Conservation (phyloP, 53 echinoderm and acorn worm species). For the Mesocentrotus franciscanus region DNA sequence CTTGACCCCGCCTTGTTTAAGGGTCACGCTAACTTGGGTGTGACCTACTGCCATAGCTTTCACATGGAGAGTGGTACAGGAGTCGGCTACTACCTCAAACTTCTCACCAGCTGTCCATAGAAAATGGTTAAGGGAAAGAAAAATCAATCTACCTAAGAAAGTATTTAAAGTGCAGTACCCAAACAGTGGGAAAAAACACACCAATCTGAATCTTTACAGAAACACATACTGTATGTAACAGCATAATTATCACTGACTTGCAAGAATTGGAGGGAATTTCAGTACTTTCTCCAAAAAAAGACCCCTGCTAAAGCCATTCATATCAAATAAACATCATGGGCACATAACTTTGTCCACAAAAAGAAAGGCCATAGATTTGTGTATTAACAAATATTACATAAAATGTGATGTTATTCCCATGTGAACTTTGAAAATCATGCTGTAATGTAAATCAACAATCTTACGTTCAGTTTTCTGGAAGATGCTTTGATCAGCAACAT, state of each 20-base stretch:
- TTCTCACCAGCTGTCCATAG: conserved; percentile 14
- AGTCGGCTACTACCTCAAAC: conserved; percentile 63
- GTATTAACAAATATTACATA: not conserved
- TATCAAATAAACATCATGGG: not conserved
- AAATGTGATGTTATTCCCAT: not conserved
- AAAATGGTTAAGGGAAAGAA: not conserved
- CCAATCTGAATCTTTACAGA: too few species aligned
- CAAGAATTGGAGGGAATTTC: too few species aligned
- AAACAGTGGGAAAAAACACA: too few species aligned
- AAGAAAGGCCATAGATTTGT: too few species aligned
- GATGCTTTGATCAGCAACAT: conserved; percentile 75
- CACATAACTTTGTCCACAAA: not conserved
- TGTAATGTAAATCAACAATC: not conserved
- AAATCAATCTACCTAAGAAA: too few species aligned
- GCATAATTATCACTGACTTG: too few species aligned
- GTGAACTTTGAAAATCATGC: not conserved
- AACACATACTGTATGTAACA: too few species aligned
- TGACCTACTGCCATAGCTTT: conserved; percentile 88
- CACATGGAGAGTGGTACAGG: conserved; percentile 85
- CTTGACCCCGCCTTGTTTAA: conserved; percentile 74
- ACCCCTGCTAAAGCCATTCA: too few species aligned
- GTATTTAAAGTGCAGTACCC: too few species aligned
- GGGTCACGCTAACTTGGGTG: conserved; percentile 85
- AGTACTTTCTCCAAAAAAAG: too few species aligned
- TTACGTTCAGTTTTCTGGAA: conserved; percentile 76